These are phyloP conservation scores for Seriola aureovittata DNA, from an alignment of 2,113 vertebrate species.

Conservation along the genomic window DNA sequence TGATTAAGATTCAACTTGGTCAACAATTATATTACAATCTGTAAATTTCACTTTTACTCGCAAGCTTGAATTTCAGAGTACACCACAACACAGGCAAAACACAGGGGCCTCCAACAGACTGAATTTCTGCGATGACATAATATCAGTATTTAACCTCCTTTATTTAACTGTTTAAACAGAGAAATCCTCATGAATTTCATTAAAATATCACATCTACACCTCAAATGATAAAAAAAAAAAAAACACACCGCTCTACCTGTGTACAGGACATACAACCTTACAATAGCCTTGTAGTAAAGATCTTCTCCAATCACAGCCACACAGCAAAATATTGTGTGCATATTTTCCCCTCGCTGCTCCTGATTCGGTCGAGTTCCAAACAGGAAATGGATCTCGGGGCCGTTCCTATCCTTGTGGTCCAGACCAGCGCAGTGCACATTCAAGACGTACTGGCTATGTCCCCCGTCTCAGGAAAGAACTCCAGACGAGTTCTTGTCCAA, in stretches of 20 bases:
- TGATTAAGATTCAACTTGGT: background rate
- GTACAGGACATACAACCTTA: slow-evolving; percentile 10
- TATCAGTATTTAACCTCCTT: background rate
- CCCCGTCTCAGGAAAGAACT: slow-evolving; percentile 69
- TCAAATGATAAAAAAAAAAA: slow-evolving; percentile 1
- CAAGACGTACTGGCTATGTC: slow-evolving; percentile 57
- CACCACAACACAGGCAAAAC: background rate
- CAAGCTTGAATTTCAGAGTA: background rate
- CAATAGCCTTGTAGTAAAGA: slow-evolving; percentile 35
- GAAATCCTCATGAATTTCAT: background rate
- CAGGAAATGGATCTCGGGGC: slow-evolving; percentile 68
- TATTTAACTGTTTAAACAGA: background rate
- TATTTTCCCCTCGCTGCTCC: slow-evolving; percentile 40
- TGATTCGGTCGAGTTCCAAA: slow-evolving; percentile 53
- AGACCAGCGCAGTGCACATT: slow-evolving; percentile 47
- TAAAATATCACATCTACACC: background rate
- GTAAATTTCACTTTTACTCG: background rate
- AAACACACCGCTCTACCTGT: background rate
- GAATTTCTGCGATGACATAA: background rate
- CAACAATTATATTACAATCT: background rate
- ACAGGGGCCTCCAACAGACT: too few species aligned
- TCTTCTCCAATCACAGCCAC: slow-evolving; percentile 32
- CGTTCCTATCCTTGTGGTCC: slow-evolving; percentile 55
- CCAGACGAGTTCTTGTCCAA: slow-evolving; percentile 74
- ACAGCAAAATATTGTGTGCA: slow-evolving; percentile 50